Evolutionary conservation across 2,888 invertebrate species (phyloP), one percentile per base, ranked within the genome.

Genomic region (Tenthredo mesomela): DNA sequence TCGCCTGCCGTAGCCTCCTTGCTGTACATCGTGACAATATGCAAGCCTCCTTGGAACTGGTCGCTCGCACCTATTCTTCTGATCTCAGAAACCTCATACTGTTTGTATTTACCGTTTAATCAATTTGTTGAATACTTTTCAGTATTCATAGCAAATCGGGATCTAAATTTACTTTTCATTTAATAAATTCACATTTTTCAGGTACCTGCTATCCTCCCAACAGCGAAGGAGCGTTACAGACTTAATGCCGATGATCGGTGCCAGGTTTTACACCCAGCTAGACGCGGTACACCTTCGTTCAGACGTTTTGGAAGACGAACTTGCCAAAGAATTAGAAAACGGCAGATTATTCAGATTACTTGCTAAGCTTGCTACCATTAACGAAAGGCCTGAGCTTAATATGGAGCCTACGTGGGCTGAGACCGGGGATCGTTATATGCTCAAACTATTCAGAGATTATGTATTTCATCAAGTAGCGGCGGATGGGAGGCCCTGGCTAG

Each of bases 171-270:
- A n/a, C 33, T 84, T 77, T 80, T 25, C n/a, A 54, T 15, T 18
- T 70, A 2, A 80, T 75, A 77, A 18, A 65, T 61, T 33, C 37
- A 29, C 65, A 2, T 87, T 91, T 92, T 9, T 88, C 33, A 97
- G 97, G 93, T 97, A 97, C 93, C 94, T 98, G 92, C 94, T 98
- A 90, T 95, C 96, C 73, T 95, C 95, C 89, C 94, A 94, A 89
- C 91, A 93, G 85, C 95, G 96, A 89, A 96, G 97, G 91, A 97
- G 96, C 90, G 97, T 99, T 86, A 98, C 98, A 87, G 99, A 99
- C 94, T 95, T 99, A 90, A 99, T 99, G 99, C 99, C 99, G 43
- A 99, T 99, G 98, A 99, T 99, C 89, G 99, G 98, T 71, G 99
- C 99, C 71, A 95, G 99, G 85, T 99, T 99, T 94, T 99, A 99